phyloP scores from a whole-genome alignment of 2,797 vertebrate species.

The Sebastes kiyomatsui region DNA sequence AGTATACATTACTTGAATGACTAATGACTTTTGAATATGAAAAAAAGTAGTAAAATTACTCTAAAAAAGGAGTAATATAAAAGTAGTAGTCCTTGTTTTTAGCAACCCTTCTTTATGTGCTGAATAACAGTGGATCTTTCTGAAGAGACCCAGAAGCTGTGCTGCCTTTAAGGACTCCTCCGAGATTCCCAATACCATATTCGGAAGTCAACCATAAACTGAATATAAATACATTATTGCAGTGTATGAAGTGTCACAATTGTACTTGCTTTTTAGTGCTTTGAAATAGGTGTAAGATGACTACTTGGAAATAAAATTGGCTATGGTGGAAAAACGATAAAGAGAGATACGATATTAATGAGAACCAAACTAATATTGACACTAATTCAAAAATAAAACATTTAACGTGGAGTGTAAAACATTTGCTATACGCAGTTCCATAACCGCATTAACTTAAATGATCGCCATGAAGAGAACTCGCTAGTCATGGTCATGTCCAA shows the following conservation, averaged over 20 bases:
- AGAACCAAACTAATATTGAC: background rate
- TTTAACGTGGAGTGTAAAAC: background rate
- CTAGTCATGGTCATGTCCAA: too few species aligned
- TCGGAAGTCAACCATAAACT: background rate
- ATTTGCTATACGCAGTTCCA: background rate
- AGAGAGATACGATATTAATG: background rate
- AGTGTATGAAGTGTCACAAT: background rate
- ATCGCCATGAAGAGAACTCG: background rate
- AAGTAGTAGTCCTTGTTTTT: background rate
- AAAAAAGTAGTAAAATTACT: background rate
- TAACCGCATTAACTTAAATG: background rate
- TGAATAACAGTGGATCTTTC: background rate
- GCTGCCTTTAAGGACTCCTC: background rate
- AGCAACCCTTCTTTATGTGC: background rate
- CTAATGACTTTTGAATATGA: background rate
- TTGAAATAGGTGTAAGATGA: background rate
- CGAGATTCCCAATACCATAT: background rate
- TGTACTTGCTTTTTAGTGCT: background rate
- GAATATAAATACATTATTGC: too few species aligned
- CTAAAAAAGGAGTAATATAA: background rate
- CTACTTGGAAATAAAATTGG: rapidly evolving
- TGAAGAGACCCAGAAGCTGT: background rate
- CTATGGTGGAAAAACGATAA: background rate
- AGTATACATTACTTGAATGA: background rate
- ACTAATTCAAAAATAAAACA: background rate